Percentiles rank a stretch among this genome's conserved stretches.
phyloP scores from a whole-genome alignment of 1,140 invertebrate genomes.

The Gyrodactylus salaris region DNA sequence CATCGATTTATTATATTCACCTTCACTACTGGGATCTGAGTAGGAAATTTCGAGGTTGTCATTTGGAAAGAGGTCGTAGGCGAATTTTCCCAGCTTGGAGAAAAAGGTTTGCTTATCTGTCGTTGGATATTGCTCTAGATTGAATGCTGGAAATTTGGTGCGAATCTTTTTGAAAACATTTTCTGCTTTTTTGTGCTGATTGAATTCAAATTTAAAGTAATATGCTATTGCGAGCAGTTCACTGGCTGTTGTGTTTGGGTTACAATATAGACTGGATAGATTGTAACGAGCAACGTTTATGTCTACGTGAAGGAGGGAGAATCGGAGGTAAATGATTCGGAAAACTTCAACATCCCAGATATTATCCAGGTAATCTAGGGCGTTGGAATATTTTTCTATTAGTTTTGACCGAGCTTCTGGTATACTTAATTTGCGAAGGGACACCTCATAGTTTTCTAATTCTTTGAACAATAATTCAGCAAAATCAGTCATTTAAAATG shows the following conservation, averaged over 20 bases:
- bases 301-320: background rate
- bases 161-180: background rate
- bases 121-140: background rate
- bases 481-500: background rate
- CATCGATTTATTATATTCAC: background rate
- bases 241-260: background rate
- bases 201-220: background rate
- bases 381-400: background rate
- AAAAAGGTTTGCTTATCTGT: background rate
- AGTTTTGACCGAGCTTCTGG: background rate
- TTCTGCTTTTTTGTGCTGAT: background rate
- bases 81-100: background rate
- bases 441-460: background rate
- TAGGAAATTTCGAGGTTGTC: background rate
- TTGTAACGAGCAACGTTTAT: background rate
- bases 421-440: background rate
- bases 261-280: background rate
- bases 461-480: background rate
- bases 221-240: background rate
- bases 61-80: background rate
- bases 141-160: background rate
- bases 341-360: background rate
- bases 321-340: background rate
- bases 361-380: background rate
- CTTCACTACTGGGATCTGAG: background rate